A percentile compares a stretch with the other conserved stretches of the same genome.
These are phyloP conservation scores for Megaustenia siamemsis DNA, from an alignment of 2,888 invertebrate genomes.

Conservation along the genomic window DNA sequence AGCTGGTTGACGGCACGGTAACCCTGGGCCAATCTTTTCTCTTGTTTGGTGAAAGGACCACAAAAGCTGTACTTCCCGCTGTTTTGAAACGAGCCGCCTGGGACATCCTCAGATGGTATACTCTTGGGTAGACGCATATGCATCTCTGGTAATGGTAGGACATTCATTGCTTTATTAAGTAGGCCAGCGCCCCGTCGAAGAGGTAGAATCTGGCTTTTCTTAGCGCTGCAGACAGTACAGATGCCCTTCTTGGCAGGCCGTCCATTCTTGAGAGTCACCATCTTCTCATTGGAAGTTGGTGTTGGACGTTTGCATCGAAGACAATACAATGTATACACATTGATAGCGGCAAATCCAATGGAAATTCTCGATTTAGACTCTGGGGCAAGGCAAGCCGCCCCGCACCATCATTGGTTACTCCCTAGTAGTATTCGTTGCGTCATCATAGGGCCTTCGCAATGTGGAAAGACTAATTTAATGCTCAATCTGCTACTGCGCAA, in stretches of 20 bases:
- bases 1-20: background rate
- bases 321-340: background rate
- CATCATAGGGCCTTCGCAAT: background rate
- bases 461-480: background rate
- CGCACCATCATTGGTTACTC: background rate
- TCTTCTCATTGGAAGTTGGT: background rate
- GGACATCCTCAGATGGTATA: background rate
- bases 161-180: background rate
- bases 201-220: background rate
- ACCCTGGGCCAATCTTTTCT: background rate
- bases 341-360: background rate
- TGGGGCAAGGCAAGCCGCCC: background rate
- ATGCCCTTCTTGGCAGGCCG: background rate
- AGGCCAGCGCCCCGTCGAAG: background rate
- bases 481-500: background rate
- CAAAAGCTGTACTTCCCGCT: background rate
- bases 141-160: background rate
- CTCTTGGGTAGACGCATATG: background rate
- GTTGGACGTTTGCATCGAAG: background rate
- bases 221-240: background rate
- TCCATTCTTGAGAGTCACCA: background rate
- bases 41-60: background rate
- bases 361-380: background rate
- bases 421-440: background rate
- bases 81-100: background rate